Base-by-base conservation (phyloP, 2,113 vertebrate genomes). In the Nymphicus hollandicus region DNA sequence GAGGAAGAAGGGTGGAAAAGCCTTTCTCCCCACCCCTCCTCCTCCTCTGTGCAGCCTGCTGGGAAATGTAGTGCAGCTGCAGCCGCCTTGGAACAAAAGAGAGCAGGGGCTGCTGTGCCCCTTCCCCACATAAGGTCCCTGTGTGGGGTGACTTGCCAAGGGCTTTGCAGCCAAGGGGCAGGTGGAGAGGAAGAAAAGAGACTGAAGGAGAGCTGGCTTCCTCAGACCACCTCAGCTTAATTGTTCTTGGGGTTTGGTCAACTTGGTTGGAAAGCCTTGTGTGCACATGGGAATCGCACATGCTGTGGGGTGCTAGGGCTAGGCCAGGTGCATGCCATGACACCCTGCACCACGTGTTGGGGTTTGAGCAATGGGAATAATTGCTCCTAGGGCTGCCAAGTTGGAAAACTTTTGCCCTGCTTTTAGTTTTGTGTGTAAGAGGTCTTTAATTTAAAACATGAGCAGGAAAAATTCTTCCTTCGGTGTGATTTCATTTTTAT, bases 21-120 rank as follows among this genome's bases (percentile, higher is more conserved):
- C 24, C 61, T 58, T 50, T 50, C 53, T 33, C 11, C 10, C 9
- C 16, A 58, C 24, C 17, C 13, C 22, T 5, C 2, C 29, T 0
- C 7, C 39, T 24, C 23, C 27, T 50, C 41, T 5, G 3, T 33
- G 44, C 35, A 86, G 93, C 61, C 81, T 90, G 53, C 82, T 81
- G 94, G 95, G 94, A 97, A 92, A 88, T n/a, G 91, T 49, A 97
- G 93, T 95, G 74, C 73, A 31, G 11, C 66, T 6, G 7, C 52
- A 64, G 18, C 80, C 41, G 35, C 60, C n/a, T n/a, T 10, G 66
- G 68, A 97, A 96, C 93, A 97, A 96, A 95, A 91, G 94, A 43
- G 14, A 8, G 9, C 9, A 0, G 63, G 39, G 58, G n/a, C 60
- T 33, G 33, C 33, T 35, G 13, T 35, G 22, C 56, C 33, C 56